These are phyloP conservation scores for Polylopha cassiicola DNA, from an alignment of 2,888 invertebrate species.

Conservation along the genomic window DNA sequence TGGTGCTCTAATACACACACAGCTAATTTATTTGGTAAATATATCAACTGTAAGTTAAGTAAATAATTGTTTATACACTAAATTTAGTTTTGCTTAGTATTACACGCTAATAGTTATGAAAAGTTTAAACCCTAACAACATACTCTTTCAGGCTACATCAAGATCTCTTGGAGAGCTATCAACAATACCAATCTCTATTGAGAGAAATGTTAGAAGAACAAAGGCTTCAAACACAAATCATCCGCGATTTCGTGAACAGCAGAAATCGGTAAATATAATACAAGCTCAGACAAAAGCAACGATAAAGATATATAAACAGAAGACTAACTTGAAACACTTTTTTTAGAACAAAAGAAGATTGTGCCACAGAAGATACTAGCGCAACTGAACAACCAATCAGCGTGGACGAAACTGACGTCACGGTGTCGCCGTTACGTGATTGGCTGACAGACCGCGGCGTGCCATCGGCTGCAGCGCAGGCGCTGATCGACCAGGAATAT, in stretches of 20 bases:
- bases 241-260: slow-evolving; percentile 62
- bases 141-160: slow-evolving; percentile 78
- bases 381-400: slow-evolving; percentile 41
- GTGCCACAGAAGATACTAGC: too few relatives aligned
- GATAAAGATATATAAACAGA: too few relatives aligned
- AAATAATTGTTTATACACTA: too few relatives aligned
- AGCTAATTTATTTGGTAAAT: too few relatives aligned
- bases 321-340: too few relatives aligned
- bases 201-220: slow-evolving; percentile 84
- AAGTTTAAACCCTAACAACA: background rate
- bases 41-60: too few relatives aligned
- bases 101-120: background rate
- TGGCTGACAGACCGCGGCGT: slow-evolving; percentile 86
- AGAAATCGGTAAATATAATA: slow-evolving; percentile 43
- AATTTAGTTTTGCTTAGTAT: background rate
- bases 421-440: slow-evolving; percentile 67
- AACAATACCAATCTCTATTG: slow-evolving; percentile 83
- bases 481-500: slow-evolving; percentile 85
- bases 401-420: slow-evolving; percentile 49
- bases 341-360: too few relatives aligned
- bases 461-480: slow-evolving; percentile 80
- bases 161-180: slow-evolving; percentile 86
- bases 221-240: slow-evolving; percentile 77
- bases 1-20: too few relatives aligned
- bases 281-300: background rate